Conservation (phyloP, 2,888 invertebrate genomes). For the Teinopalpus imperialis region DNA sequence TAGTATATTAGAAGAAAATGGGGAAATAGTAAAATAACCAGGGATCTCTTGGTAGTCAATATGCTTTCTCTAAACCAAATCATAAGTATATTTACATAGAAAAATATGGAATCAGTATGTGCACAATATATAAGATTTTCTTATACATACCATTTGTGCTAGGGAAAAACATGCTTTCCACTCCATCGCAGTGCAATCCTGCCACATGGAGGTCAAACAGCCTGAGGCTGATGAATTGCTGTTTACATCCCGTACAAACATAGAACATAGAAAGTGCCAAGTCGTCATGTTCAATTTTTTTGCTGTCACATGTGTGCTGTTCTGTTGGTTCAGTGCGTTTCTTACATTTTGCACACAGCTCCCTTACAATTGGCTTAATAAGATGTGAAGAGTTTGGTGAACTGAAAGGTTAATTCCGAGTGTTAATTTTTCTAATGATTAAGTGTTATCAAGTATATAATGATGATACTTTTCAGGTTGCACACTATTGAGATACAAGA, state of each 20-base stretch:
- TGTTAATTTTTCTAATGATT: background rate
- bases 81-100: too few relatives aligned
- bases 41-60: too few relatives aligned
- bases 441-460: too few relatives aligned
- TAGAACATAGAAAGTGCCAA: slow-evolving; percentile 23
- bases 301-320: slow-evolving; percentile 25
- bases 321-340: slow-evolving; percentile 27
- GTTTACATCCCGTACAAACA: slow-evolving; percentile 47
- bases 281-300: background rate
- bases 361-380: slow-evolving; percentile 48
- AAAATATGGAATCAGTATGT: too few relatives aligned
- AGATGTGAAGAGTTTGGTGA: slow-evolving; percentile 36
- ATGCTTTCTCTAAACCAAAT: too few relatives aligned
- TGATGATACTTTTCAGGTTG: too few relatives aligned
- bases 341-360: slow-evolving; percentile 42
- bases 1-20: too few relatives aligned
- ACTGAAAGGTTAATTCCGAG: slow-evolving; percentile 40
- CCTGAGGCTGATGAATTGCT: slow-evolving; percentile 37
- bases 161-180: slow-evolving; percentile 54
- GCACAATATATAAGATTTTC: too few relatives aligned
- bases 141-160: slow-evolving; percentile 39
- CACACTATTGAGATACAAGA: too few relatives aligned
- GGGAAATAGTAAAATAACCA: too few relatives aligned
- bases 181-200: slow-evolving; percentile 40
- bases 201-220: slow-evolving; percentile 51